Evolutionary conservation across 2,113 vertebrate genomes (phyloP).

Genomic region (Heterochromis multidens): DNA sequence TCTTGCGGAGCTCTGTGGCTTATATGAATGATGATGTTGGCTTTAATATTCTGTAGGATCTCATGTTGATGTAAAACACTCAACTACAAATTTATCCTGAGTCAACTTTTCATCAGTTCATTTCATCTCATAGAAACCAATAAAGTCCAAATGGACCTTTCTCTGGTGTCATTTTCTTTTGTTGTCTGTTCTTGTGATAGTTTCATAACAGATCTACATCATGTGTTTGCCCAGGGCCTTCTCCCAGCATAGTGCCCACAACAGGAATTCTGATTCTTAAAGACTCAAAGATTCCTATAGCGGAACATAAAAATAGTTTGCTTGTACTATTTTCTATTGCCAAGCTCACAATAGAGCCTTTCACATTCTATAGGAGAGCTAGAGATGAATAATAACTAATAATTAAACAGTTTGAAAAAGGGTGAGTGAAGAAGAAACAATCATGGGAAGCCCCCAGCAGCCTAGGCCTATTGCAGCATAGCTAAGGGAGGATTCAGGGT

Average conservation of each 20-base stretch:
- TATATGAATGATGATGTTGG: constrained; percentile 7
- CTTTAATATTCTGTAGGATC: constrained; percentile 25
- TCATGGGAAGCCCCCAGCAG: neutral
- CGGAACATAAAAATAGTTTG: too few relatives aligned
- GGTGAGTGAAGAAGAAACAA: neutral
- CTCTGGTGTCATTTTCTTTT: neutral
- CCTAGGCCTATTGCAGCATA: accelerated
- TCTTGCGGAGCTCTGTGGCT: constrained; percentile 19
- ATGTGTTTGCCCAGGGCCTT: neutral
- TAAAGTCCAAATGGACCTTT: constrained; percentile 56
- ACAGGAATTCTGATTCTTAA: too few relatives aligned
- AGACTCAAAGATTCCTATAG: too few relatives aligned
- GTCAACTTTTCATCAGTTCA: constrained; percentile 31
- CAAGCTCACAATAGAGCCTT: accelerated
- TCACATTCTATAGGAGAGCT: accelerated
- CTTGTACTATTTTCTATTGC: neutral
- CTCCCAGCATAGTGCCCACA: too few relatives aligned
- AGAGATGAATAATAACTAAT: neutral
- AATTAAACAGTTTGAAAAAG: too few relatives aligned
- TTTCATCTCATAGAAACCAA: constrained; percentile 59
- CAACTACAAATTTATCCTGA: neutral
- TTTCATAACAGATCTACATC: neutral
- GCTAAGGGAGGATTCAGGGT: neutral
- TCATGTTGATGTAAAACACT: constrained; percentile 38
- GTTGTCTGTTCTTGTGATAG: accelerated